phyloP scores from a whole-genome alignment of 2,113 vertebrate genomes.

The Corvus moneduloides region DNA sequence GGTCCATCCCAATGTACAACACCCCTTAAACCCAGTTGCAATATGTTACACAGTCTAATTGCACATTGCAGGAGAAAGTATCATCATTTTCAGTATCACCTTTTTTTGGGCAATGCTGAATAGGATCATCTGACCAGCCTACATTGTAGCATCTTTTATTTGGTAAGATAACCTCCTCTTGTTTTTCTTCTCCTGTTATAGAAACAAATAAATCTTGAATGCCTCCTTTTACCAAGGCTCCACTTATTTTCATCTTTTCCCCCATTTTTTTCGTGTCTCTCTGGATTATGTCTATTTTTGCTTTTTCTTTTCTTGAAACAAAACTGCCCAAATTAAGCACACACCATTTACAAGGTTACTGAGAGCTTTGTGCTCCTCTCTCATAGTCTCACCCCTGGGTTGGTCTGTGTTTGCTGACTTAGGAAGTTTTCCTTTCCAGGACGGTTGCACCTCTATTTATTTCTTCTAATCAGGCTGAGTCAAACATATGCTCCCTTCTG shows the following conservation, averaged over 20 bases:
- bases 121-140: not conserved
- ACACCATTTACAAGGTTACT: not conserved
- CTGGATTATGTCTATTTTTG: not conserved
- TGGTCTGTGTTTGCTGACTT: not conserved
- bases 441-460: conserved; percentile 59
- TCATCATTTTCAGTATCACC: not conserved
- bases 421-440: conserved; percentile 11
- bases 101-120: not conserved
- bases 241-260: not conserved
- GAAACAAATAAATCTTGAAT: not conserved
- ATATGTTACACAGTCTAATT: not conserved
- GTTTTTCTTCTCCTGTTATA: not conserved
- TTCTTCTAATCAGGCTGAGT: conserved; percentile 60
- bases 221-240: not conserved
- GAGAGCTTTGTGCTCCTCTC: not conserved
- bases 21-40: not conserved
- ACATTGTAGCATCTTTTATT: not conserved
- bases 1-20: not conserved
- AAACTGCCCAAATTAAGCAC: not conserved
- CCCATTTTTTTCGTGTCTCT: not conserved
- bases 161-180: not conserved
- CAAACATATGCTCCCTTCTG: not conserved
- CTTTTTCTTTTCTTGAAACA: not conserved
- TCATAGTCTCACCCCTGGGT: not conserved
- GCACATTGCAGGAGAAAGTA: not conserved